These are phyloP conservation scores for Uromys caudimaculatus DNA, from an alignment of 2,797 vertebrate species.

Conservation along the genomic window DNA sequence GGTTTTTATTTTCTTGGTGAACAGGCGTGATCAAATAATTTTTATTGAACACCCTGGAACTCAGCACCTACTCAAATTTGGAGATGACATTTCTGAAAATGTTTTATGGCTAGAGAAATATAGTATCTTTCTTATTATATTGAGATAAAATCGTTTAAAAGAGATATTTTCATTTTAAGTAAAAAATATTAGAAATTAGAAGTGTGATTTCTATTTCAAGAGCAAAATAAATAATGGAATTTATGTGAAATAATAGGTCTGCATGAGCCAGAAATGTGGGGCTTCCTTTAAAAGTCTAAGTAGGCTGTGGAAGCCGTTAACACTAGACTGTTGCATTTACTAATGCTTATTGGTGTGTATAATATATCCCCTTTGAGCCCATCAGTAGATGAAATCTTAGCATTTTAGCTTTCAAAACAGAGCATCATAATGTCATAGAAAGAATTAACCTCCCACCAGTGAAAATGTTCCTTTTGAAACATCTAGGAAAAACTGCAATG, in stretches of 20 bases:
- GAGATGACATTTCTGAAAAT: background rate
- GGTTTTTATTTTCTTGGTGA: background rate
- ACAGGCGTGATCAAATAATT: background rate
- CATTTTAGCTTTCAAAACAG: background rate
- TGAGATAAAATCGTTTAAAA: background rate
- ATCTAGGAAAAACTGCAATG: background rate
- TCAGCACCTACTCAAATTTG: background rate
- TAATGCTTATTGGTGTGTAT: background rate
- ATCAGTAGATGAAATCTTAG: slow-evolving; percentile 46
- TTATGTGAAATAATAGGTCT: background rate
- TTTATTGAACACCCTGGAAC: background rate
- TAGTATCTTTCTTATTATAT: background rate
- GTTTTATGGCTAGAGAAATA: background rate
- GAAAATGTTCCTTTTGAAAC: background rate
- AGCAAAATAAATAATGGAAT: background rate
- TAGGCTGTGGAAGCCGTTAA: background rate
- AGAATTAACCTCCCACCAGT: background rate
- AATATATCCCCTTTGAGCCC: background rate
- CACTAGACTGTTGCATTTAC: background rate
- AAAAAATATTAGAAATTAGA: background rate
- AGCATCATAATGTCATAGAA: background rate
- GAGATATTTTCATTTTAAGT: background rate
- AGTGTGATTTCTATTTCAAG: background rate
- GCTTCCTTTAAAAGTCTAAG: background rate
- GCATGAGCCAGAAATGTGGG: background rate